These are phyloP conservation scores for Cheilosia scutellata DNA, from an alignment of 2,888 invertebrate species.

Conservation along the genomic window DNA sequence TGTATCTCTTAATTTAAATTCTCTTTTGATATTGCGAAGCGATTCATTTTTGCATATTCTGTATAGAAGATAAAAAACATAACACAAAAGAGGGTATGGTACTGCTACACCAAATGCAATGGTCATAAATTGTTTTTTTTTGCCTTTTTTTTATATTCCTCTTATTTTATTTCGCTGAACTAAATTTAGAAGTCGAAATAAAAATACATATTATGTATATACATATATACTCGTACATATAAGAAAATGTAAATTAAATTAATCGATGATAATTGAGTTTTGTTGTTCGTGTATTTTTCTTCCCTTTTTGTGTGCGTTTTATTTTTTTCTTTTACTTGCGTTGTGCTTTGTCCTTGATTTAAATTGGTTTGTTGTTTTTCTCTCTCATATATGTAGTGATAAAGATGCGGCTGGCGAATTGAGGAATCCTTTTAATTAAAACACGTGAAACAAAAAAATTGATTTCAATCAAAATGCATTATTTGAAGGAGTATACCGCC, in stretches of 20 bases:
- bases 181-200: constrained; percentile 70
- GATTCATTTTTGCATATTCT: constrained; percentile 44
- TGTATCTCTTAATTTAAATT: constrained; percentile 59
- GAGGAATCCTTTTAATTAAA: constrained; percentile 68
- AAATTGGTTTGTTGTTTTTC: constrained; percentile 57
- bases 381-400: background rate
- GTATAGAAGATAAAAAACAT: background rate
- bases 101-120: constrained; percentile 41
- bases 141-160: constrained; percentile 16
- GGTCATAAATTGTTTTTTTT: constrained; percentile 33
- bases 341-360: constrained; percentile 67
- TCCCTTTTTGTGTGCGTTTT: constrained; percentile 32
- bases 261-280: constrained; percentile 76
- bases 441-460: constrained; percentile 50
- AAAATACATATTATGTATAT: constrained; percentile 30
- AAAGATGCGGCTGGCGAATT: background rate
- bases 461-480: constrained; percentile 63
- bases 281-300: constrained; percentile 63
- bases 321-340: constrained; percentile 8
- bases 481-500: background rate
- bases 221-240: constrained; percentile 11
- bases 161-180: constrained; percentile 59
- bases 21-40: constrained; percentile 44
- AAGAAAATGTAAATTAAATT: constrained; percentile 74
- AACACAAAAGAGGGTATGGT: constrained; percentile 15